phyloP scores from a whole-genome alignment of 2,888 invertebrate genomes.

The Dichetophora obliterata region DNA sequence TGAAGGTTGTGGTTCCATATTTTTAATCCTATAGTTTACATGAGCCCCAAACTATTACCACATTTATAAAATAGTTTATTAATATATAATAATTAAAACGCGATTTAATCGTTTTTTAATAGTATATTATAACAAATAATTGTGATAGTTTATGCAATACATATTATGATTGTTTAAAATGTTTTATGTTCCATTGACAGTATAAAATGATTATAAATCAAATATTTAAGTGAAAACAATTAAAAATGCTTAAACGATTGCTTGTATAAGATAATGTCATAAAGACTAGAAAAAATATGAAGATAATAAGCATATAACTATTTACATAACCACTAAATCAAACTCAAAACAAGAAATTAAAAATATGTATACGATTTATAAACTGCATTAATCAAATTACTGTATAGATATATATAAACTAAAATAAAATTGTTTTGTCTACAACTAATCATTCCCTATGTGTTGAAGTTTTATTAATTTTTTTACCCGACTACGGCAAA shows the following conservation, averaged over 20 bases:
- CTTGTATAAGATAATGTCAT: neutral
- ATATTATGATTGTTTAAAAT: neutral
- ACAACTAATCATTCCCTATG: constrained; percentile 2
- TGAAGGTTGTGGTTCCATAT: constrained; percentile 21
- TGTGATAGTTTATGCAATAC: constrained; percentile 24
- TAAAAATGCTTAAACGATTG: neutral
- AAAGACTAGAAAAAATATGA: neutral
- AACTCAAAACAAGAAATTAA: neutral
- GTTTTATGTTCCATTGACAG: neutral
- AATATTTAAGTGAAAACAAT: neutral
- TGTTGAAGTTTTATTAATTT: neutral
- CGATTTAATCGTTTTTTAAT: too few species aligned
- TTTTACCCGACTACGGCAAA: too few species aligned
- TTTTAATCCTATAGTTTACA: constrained; percentile 13
- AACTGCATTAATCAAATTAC: constrained; percentile 16
- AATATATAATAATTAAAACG: too few species aligned
- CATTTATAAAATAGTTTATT: too few species aligned
- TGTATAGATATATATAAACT: too few species aligned
- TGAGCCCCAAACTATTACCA: neutral
- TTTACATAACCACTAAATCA: neutral
- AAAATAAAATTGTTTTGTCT: constrained; percentile 16
- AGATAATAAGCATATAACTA: neutral
- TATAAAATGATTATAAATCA: constrained; percentile 11
- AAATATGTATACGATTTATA: constrained; percentile 25
- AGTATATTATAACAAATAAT: constrained; percentile 16